Evolutionary conservation across 92 coral and sea anemone genomes (phyloP).

Genomic region (Palythoa caribaeorum): DNA sequence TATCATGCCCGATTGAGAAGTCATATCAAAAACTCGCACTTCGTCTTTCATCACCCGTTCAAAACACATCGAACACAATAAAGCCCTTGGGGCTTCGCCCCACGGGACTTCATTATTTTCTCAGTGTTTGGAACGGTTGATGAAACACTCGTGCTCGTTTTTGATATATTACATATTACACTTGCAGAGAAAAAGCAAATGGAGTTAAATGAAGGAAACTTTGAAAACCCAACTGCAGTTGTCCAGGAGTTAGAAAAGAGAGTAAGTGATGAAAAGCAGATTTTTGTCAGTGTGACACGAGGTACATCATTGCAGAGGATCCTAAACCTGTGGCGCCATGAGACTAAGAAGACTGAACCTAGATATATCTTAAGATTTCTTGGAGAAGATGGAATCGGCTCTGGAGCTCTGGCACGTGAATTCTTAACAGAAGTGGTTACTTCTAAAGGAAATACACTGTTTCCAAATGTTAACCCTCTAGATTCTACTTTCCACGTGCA

Average conservation of each 20-base stretch:
- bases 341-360: neutral
- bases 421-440: constrained; percentile 24
- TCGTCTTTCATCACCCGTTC: too few species aligned
- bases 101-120: too few species aligned
- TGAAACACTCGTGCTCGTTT: too few species aligned
- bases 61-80: too few species aligned
- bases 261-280: constrained; percentile 4
- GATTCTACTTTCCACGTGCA: constrained; percentile 41
- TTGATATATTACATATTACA: too few species aligned
- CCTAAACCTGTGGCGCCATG: constrained; percentile 23
- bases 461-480: constrained; percentile 39
- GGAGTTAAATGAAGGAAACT: constrained; percentile 10
- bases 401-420: constrained; percentile 42
- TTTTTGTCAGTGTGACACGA: constrained; percentile 1
- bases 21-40: too few species aligned
- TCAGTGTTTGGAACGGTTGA: too few species aligned
- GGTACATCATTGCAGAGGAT: constrained; percentile 16
- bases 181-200: constrained; percentile 15
- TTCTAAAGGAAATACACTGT: constrained; percentile 3
- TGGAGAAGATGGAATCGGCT: constrained; percentile 53
- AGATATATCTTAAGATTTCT: constrained; percentile 25
- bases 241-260: constrained; percentile 17
- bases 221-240: constrained; percentile 10
- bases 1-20: too few species aligned
- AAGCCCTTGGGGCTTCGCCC: too few species aligned